These are phyloP conservation scores for Zoanthus sociatus DNA, from an alignment of 92 coral and sea anemone species.

Conservation along the genomic window DNA sequence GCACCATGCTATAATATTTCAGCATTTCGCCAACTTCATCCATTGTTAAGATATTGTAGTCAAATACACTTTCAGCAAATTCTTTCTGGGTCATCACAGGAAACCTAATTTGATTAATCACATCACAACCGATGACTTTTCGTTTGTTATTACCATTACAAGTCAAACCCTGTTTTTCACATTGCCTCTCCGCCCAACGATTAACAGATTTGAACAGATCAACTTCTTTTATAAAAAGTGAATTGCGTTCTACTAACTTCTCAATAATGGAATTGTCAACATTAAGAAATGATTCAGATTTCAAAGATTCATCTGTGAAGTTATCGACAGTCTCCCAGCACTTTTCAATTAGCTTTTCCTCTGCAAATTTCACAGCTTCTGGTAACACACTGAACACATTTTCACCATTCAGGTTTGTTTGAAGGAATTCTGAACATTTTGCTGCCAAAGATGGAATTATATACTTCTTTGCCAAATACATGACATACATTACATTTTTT, in stretches of 20 bases:
- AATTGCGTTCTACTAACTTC: slow-evolving; percentile 48
- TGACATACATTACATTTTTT: slow-evolving; percentile 44
- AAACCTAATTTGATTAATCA: slow-evolving; percentile 48
- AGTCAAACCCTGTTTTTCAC: slow-evolving; percentile 10
- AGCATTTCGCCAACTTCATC: slow-evolving; percentile 44
- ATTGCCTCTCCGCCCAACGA: slow-evolving; percentile 44
- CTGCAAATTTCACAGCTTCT: slow-evolving; percentile 37
- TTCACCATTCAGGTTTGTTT: slow-evolving; percentile 38
- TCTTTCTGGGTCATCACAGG: slow-evolving; percentile 61
- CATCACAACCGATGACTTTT: slow-evolving; percentile 45
- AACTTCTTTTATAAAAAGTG: slow-evolving; percentile 43
- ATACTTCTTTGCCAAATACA: slow-evolving; percentile 55
- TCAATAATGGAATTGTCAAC: slow-evolving; percentile 42
- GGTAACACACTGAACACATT: slow-evolving; percentile 58
- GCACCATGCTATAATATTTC: slow-evolving; percentile 28
- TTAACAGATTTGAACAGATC: slow-evolving; percentile 51
- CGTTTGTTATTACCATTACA: slow-evolving; percentile 32
- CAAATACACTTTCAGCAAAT: slow-evolving; percentile 53
- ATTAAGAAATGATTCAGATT: slow-evolving; percentile 38
- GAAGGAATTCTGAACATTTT: slow-evolving; percentile 42
- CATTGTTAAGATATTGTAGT: slow-evolving; percentile 25
- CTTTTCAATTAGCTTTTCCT: slow-evolving; percentile 40
- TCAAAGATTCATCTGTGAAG: slow-evolving; percentile 31
- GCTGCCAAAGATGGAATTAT: slow-evolving; percentile 48
- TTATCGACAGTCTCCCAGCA: slow-evolving; percentile 52